Evolutionary conservation across 35 echinoderm and acorn worm genomes (phyloP), one percentile per base, ranked within the genome.

Genomic region (Anneissia japonica): DNA sequence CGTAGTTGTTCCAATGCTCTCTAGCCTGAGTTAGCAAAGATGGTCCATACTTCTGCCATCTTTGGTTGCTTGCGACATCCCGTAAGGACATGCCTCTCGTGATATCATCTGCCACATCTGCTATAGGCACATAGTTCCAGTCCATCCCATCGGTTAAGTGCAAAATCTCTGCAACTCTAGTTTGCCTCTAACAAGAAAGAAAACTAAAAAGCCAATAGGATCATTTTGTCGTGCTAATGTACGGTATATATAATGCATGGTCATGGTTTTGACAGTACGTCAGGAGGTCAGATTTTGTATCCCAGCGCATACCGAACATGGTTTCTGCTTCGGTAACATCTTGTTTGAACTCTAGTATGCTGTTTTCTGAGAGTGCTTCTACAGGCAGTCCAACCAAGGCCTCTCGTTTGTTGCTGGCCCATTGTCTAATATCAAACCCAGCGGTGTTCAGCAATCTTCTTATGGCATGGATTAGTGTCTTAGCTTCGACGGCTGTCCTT

Each of bases 401-500:
- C 21, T 85, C 35, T 7, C 64, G 6, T 13, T 85, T 73, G 30
- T 85, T 85, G 30, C 84, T 45, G 16, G 84, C 36, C 84, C 84
- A 75, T 26, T 39, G 84, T 74, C 84, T 35, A 39, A 85, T 39
- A 28, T 85, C 75, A 35, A 85, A 85, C 0, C 84, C 73, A 5
- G 39, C 46, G 31, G 21, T 23, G 1, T 21, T 46, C 0, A 83
- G 82, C 0, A 83, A 21, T 9, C 19, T 83, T 11, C 45, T 41
- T 4, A 83, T 40, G 29, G 55, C 46, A n/a, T 32, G 39, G 31
- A 83, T 33, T 26, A 84, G 31, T 0, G 30, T 31, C 33, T 39
- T 75, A 7, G 84, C 56, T 38, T 85, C 84, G 0, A 0, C 19
- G 0, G 17, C 6, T 0, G 73, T 46, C 4, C 34, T 56, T 46